Base-by-base conservation (phyloP, 2,797 vertebrate species). In the Pipistrellus kuhlii region DNA sequence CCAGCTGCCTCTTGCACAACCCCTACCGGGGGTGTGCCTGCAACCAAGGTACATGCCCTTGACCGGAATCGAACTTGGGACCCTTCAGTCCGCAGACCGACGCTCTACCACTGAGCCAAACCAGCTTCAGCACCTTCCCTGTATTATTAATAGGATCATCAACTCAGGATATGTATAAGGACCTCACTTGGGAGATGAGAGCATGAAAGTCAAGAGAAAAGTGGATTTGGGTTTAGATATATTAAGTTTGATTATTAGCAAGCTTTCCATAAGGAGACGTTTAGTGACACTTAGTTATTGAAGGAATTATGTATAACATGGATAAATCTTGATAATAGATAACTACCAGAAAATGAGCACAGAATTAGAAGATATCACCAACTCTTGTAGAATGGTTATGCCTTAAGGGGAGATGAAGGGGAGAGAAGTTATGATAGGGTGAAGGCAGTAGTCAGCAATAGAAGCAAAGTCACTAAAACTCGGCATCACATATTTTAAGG, bases 171-270 rank as follows among this genome's bases (percentile, higher is more conserved):
- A 32, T 12, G 11, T 32, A 32, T 35, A 3, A 76, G 20, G 15
- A 75, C 30, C 35, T 66, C 20, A 30, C 71, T 66, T 55, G 71
- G 20, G 23, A 78, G n/a, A 38, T 25, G 2, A 77, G 15, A 80
- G 27, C 21, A 81, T 18, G 32, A 27, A 81, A 82, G 57, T 73
- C 55, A 87, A 53, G 66, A 55, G 35, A 55, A 55, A 68, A 81
- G 64, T 51, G 55, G 17, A 81, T 30, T 73, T 25, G 10, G 2
- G 30, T 46, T 68, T 81, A 13, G 27, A 46, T 81, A 64, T 62
- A 64, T n/a, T 81, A 59, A 30, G 38, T 81, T 62, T 44, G 78
- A 81, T 62, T 87, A 87, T 73, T 80, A 86, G 66, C 55, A 66
- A 8, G 68, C 9, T 41, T 41, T 72, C 53, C 25, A 53, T 3